A percentile compares a stretch with the other conserved stretches of the same genome.
These are phyloP conservation scores for Drosophila sordidapex DNA, from an alignment of 2,888 invertebrate genomes.

Conservation along the genomic window DNA sequence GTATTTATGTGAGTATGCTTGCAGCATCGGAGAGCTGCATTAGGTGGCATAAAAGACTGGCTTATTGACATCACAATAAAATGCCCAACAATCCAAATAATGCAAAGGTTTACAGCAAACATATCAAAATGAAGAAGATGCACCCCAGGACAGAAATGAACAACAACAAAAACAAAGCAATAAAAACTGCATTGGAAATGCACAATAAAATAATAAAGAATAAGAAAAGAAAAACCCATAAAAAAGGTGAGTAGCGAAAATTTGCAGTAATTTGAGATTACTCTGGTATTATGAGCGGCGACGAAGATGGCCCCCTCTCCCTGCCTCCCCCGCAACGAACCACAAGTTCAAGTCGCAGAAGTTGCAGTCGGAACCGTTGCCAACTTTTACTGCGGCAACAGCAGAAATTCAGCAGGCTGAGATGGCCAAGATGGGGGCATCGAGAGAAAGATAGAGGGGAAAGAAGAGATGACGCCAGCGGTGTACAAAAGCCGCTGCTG, in stretches of 20 bases:
- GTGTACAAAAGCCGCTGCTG: slow-evolving; percentile 66
- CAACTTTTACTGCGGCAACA: slow-evolving; percentile 66
- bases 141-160: not conserved
- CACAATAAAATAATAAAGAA: slow-evolving; percentile 66
- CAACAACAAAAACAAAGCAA: slow-evolving; percentile 3
- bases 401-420: slow-evolving; percentile 44
- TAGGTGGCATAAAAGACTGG: slow-evolving; percentile 48
- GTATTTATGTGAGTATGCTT: slow-evolving; percentile 3
- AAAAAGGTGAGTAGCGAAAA: slow-evolving; percentile 48
- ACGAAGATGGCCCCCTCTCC: not conserved
- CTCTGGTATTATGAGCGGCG: slow-evolving; percentile 57
- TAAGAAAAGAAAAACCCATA: not conserved
- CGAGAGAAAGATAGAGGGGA: not conserved
- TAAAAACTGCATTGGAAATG: slow-evolving; percentile 50
- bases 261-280: slow-evolving; percentile 78
- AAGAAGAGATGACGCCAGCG: slow-evolving; percentile 9
- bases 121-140: slow-evolving; percentile 21
- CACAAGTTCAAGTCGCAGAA: not conserved
- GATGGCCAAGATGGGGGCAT: not conserved
- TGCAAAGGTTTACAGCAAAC: slow-evolving; percentile 54
- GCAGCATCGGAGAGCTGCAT: slow-evolving; percentile 23
- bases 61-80: slow-evolving; percentile 72
- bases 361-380: slow-evolving; percentile 41
- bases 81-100: slow-evolving; percentile 69
- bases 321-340: not conserved